These are phyloP conservation scores for Alcis repandata DNA, from an alignment of 2,888 invertebrate species.

Conservation along the genomic window DNA sequence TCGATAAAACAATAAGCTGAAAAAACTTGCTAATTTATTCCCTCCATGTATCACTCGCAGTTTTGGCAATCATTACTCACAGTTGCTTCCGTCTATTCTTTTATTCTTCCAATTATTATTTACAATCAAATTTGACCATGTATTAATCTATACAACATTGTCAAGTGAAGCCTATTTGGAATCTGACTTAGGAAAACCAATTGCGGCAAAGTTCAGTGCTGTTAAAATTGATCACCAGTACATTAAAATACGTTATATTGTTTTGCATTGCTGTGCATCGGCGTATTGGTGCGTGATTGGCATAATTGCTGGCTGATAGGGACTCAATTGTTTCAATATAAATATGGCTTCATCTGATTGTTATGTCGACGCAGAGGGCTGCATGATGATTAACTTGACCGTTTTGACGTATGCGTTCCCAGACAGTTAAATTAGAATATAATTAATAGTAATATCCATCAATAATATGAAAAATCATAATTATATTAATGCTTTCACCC, in stretches of 20 bases:
- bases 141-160: not conserved
- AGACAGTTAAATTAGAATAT: not conserved
- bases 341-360: slow-evolving; percentile 64
- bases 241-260: slow-evolving; percentile 25
- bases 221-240: not conserved
- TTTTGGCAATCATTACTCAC: slow-evolving; percentile 45
- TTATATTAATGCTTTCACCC: not conserved
- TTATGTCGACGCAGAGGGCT: slow-evolving; percentile 45
- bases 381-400: slow-evolving; percentile 28
- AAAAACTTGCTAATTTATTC: slow-evolving; percentile 35
- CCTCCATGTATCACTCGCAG: slow-evolving; percentile 19
- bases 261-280: slow-evolving; percentile 60
- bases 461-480: not conserved
- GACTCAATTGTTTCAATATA: slow-evolving; percentile 64
- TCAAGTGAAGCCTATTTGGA: not conserved
- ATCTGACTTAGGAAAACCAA: not conserved
- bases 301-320: slow-evolving; percentile 61
- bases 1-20: slow-evolving; percentile 3
- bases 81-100: slow-evolving; percentile 39
- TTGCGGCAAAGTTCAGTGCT: not conserved
- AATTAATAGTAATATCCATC: not conserved
- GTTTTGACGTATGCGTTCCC: not conserved
- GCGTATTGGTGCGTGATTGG: slow-evolving; percentile 64
- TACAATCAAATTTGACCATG: not conserved
- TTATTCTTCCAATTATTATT: not conserved